These are phyloP conservation scores for Scophthalmus maximus DNA, from an alignment of 2,113 vertebrate species.

Conservation along the genomic window DNA sequence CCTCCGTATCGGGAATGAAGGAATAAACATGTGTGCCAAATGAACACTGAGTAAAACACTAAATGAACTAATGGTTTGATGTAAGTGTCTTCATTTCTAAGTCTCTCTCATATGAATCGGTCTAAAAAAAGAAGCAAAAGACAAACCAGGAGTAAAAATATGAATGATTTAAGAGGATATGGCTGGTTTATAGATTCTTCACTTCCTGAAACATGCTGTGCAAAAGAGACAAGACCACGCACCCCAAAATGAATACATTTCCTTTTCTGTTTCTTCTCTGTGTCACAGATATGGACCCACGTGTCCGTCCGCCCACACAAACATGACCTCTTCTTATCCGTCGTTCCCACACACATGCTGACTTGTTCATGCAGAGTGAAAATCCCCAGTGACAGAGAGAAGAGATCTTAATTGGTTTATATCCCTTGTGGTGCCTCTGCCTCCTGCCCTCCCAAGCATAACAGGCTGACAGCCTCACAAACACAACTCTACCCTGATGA, in stretches of 20 bases:
- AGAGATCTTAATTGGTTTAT: slow-evolving; percentile 55
- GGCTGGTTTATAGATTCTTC: slow-evolving; percentile 45
- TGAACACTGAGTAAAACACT: no score
- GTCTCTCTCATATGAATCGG: background rate
- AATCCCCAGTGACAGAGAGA: slow-evolving; percentile 46
- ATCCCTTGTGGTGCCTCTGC: slow-evolving; percentile 48
- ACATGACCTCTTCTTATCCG: slow-evolving; percentile 21
- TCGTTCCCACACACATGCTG: background rate
- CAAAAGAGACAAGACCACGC: slow-evolving; percentile 16
- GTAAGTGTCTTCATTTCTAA: background rate
- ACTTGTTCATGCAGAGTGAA: slow-evolving; percentile 23
- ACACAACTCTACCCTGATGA: slow-evolving; percentile 19
- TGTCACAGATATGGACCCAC: slow-evolving; percentile 25
- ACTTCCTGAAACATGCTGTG: background rate
- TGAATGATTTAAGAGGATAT: slow-evolving; percentile 42
- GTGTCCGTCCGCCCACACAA: background rate
- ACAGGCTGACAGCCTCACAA: slow-evolving; percentile 30
- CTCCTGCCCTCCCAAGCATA: slow-evolving; percentile 19
- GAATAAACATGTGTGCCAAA: no score
- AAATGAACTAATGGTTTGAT: background rate
- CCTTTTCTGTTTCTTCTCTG: slow-evolving; percentile 15
- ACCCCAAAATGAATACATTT: background rate
- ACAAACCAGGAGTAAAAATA: slow-evolving; percentile 21
- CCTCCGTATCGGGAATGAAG: no score
- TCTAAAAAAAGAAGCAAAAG: background rate